Base-by-base conservation (phyloP, 2,113 vertebrate species). In the Aegotheles bennettii region DNA sequence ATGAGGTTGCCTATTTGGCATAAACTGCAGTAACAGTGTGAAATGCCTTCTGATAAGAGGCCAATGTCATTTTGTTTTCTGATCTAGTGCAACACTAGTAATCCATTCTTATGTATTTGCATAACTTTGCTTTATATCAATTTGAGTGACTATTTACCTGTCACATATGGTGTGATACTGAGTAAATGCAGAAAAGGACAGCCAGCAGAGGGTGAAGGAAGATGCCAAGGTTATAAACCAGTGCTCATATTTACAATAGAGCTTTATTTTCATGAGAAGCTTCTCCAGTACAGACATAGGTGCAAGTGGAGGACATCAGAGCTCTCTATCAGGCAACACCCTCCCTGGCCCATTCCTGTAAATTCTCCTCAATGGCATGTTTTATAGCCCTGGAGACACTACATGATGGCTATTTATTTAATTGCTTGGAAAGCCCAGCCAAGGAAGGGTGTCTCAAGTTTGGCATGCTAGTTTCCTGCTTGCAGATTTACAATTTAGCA, bases 401-500 rank as follows among this genome's bases (percentile, higher is more conserved):
- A 84, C 87, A 54, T 88, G 97, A 94, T 90, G 93, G 94, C 94
- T 97, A 97, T 97, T 98, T 97, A 94, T 95, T 98, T 97, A 98
- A 98, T 98, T 97, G 96, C 96, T 95, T 93, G 65, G 95, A 97
- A 98, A 98, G 64, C 78, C 76, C 87, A 93, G 97, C 87, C 87
- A 96, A 97, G 96, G 78, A 90, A 97, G 90, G 92, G 92, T 92
- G 88, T 71, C 96, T 97, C 95, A 77, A 80, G 84, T 88, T 97
- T 81, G 94, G 87, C 63, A 50, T 81, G 92, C 93, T 97, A 96
- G 97, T 93, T 98, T 98, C 97, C 97, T 97, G 97, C 95, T 95
- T 95, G 79, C 88, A 97, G 98, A 98, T 98, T 98, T 98, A 98
- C 97, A 98, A 10, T 97, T 97, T 96, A 97, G 93, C 94, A 97